These are phyloP conservation scores for Orchesella cincta DNA, from an alignment of 1,140 invertebrate genomes.

Conservation along the genomic window DNA sequence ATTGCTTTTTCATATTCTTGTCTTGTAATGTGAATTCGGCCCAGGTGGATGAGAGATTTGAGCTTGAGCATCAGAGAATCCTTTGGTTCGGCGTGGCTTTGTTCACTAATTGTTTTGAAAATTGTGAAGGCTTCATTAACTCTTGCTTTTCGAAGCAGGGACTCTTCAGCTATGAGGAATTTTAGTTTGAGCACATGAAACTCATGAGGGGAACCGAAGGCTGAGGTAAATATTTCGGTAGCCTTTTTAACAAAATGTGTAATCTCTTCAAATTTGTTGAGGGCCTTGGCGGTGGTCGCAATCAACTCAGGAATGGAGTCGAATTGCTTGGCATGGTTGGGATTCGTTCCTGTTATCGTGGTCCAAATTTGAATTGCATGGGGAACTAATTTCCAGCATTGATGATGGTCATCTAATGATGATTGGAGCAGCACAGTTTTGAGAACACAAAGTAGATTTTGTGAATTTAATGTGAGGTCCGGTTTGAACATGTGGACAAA, in stretches of 20 bases:
- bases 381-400: neutral
- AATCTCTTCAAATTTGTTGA: neutral
- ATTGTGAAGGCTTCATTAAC: neutral
- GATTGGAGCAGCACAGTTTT: neutral
- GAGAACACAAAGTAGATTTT: neutral
- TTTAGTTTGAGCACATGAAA: conserved; percentile 2
- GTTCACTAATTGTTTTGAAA: neutral
- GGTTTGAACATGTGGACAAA: neutral
- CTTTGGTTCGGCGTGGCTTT: neutral
- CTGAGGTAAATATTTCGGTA: neutral
- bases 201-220: neutral
- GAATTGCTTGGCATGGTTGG: neutral
- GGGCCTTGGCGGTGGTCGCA: neutral
- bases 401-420: neutral
- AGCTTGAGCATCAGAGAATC: conserved; percentile 13
- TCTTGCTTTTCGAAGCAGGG: neutral
- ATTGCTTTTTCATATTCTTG: conserved; percentile 21
- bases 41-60: neutral
- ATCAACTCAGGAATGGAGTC: neutral
- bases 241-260: neutral
- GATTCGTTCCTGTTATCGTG: neutral
- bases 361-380: neutral
- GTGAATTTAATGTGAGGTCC: neutral
- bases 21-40: neutral
- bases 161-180: neutral